Conservation (phyloP, 2,797 vertebrate genomes). For the Typhlichthys eigenmanni region DNA sequence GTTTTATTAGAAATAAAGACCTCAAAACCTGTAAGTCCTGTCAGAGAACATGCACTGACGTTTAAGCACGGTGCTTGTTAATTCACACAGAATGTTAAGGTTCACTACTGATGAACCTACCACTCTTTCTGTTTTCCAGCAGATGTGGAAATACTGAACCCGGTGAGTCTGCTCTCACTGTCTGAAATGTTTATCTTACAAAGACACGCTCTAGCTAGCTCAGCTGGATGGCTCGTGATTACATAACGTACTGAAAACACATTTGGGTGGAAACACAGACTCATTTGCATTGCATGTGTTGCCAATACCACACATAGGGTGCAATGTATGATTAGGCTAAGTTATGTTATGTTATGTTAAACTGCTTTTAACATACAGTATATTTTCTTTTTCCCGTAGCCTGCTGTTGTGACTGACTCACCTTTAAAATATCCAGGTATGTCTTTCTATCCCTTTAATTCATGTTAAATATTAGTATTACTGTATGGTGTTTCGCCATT, state of each 20-base stretch:
- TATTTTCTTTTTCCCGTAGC: constrained; percentile 66
- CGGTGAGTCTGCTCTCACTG: constrained; percentile 63
- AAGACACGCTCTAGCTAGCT: constrained; percentile 50
- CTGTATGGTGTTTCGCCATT: constrained; percentile 17
- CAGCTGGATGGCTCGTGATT: constrained; percentile 58
- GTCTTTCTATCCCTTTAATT: constrained; percentile 29
- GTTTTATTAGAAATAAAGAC: constrained; percentile 61
- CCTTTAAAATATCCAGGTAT: constrained; percentile 72
- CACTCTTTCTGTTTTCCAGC: constrained; percentile 44
- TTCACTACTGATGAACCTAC: constrained; percentile 52
- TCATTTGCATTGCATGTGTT: constrained; percentile 36
- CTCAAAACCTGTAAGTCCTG: constrained; percentile 27
- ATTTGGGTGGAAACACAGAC: constrained; percentile 41
- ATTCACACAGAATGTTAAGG: constrained; percentile 42
- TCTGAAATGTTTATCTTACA: constrained; percentile 65
- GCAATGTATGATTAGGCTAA: background rate
- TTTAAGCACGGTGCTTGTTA: constrained; percentile 30
- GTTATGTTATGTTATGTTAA: background rate
- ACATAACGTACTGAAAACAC: constrained; percentile 53
- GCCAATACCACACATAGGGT: constrained; percentile 12
- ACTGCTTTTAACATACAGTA: constrained; percentile 15
- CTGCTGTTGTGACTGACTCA: constrained; percentile 70
- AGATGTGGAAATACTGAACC: constrained; percentile 70
- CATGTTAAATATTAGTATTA: constrained; percentile 3
- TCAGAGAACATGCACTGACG: constrained; percentile 25